Base-by-base conservation (phyloP, 2,888 invertebrate genomes). In the Harmothoe impar region DNA sequence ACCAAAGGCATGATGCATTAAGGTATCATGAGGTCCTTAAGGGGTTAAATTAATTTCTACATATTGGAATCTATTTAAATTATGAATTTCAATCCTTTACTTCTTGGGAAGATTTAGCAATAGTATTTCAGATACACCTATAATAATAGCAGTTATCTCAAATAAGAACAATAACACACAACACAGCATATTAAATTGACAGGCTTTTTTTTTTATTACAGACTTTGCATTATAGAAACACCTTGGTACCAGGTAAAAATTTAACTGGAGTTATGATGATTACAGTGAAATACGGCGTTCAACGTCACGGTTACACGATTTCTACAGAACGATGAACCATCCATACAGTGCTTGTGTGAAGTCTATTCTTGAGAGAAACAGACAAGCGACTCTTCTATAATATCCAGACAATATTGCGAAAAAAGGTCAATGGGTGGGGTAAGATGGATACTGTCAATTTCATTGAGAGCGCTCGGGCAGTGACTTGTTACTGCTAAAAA, bases 181-280 rank as follows among this genome's bases (percentile, higher is more conserved):
- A n/a, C 62, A n/a, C 62, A 62, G 25, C 23, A n/a, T 77, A 31
- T 77, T 62, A n/a, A 5, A 77, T 77, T 77, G 77, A 77, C 31
- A 77, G 77, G 77, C 77, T 29, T 77, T 77, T 77, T n/a, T 29
- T 77, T 77, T 77, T 77, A 77, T 77, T 77, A 29, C 31, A 77
- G 77, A 77, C 77, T 29, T 29, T 77, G 77, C 77, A 77, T 77
- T 77, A 77, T 25, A 77, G 77, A 77, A 77, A 77, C 77, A 77
- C 77, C 77, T 77, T 77, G 77, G 77, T 77, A 77, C 29, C 77
- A 77, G 77, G 77, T 77, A 17, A 77, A 77, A 77, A 1, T 20
- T 25, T 77, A 29, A 17, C 25, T 77, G 20, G 29, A 77, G 25
- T 31, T 25, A 77, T 77, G 17, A 25, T 31, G 15, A 25, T 20